These are phyloP conservation scores for Glomeris marginata DNA, from an alignment of 2,888 invertebrate species.

Conservation along the genomic window DNA sequence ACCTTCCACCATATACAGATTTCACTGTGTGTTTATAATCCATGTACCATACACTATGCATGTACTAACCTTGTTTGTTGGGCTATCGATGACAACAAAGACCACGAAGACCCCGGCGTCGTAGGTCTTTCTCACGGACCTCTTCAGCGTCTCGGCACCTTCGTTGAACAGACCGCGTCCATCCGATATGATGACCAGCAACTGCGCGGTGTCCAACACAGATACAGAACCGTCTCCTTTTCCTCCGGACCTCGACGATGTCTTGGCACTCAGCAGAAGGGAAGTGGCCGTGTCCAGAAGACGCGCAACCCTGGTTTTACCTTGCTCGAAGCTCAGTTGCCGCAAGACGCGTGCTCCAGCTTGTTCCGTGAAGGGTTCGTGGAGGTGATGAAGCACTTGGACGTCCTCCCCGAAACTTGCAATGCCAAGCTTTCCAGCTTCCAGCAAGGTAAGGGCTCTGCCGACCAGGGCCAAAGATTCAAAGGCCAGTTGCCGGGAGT, in stretches of 20 bases:
- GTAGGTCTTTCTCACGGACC: conserved; percentile 64
- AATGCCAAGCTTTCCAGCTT: conserved; percentile 84
- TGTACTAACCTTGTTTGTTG: conserved; percentile 59
- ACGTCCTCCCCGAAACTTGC: conserved; percentile 79
- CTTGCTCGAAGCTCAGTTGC: conserved; percentile 68
- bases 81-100: conserved; percentile 91
- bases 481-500: conserved; percentile 61
- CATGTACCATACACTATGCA: too few species aligned
- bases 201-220: conserved; percentile 48
- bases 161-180: conserved; percentile 79
- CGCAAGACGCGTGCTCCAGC: conserved; percentile 48
- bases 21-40: too few species aligned
- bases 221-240: too few species aligned
- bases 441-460: conserved; percentile 74
- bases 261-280: conserved; percentile 36
- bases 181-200: conserved; percentile 86
- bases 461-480: conserved; percentile 84
- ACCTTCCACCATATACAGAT: too few species aligned
- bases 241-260: background rate
- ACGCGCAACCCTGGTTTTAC: conserved; percentile 70
- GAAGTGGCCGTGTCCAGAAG: conserved; percentile 63
- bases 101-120: conserved; percentile 78
- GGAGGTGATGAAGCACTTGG: conserved; percentile 70
- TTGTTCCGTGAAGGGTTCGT: conserved; percentile 70
- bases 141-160: conserved; percentile 58